A percentile compares a stretch with the other conserved stretches of the same genome.
These are phyloP conservation scores for Anthophora plumipes DNA, from an alignment of 2,888 invertebrate species.

Conservation along the genomic window DNA sequence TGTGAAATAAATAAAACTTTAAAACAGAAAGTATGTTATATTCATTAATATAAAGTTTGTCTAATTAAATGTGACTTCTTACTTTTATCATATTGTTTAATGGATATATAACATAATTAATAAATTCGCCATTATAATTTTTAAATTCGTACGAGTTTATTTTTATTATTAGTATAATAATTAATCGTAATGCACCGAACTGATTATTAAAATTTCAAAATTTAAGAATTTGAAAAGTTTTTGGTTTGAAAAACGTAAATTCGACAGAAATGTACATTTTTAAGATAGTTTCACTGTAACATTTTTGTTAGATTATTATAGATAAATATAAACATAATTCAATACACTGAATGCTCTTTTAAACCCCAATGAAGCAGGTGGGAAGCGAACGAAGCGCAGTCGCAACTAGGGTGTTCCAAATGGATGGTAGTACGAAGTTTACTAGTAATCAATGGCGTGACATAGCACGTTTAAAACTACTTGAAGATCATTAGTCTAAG, in stretches of 20 bases:
- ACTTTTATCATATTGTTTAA: too few relatives aligned
- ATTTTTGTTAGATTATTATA: neutral
- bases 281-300: neutral
- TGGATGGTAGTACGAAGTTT: slow-evolving; percentile 48
- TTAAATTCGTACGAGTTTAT: neutral
- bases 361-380: slow-evolving; percentile 17
- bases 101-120: too few relatives aligned
- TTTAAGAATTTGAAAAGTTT: neutral
- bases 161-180: too few relatives aligned
- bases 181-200: too few relatives aligned
- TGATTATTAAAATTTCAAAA: too few relatives aligned
- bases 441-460: slow-evolving; percentile 69
- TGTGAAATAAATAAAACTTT: too few relatives aligned
- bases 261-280: neutral
- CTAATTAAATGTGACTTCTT: too few relatives aligned
- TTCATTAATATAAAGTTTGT: too few relatives aligned
- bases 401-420: slow-evolving; percentile 46
- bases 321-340: slow-evolving; percentile 14
- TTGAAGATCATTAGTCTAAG: slow-evolving; percentile 30
- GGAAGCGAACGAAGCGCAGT: slow-evolving; percentile 58
- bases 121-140: neutral
- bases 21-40: too few relatives aligned
- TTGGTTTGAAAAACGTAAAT: neutral
- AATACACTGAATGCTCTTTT: slow-evolving; percentile 7
- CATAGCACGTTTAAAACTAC: slow-evolving; percentile 45